phyloP scores from a whole-genome alignment of 2,888 invertebrate genomes.

The Tribolium freemani region DNA sequence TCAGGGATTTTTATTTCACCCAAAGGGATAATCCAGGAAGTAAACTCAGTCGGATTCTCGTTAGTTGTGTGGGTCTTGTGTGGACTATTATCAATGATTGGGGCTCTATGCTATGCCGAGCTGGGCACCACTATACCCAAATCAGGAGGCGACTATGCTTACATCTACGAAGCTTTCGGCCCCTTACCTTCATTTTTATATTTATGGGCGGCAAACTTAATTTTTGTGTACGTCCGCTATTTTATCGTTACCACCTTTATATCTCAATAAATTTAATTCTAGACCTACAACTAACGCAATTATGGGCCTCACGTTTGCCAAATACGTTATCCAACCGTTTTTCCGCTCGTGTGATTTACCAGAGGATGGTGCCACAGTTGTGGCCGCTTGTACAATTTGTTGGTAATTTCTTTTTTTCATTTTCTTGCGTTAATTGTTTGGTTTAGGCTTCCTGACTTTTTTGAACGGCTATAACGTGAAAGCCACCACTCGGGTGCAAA shows the following conservation, averaged over 20 bases:
- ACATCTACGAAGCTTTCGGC: slow-evolving; percentile 94
- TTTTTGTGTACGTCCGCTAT: slow-evolving; percentile 87
- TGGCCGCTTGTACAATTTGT: slow-evolving; percentile 88
- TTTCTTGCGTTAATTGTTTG: slow-evolving; percentile 42
- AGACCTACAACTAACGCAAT: slow-evolving; percentile 98
- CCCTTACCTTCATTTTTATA: slow-evolving; percentile 93
- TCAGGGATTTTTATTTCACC: slow-evolving; percentile 98
- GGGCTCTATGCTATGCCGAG: slow-evolving; percentile 97
- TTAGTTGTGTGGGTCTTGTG: slow-evolving; percentile 90
- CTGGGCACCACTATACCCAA: slow-evolving; percentile 89
- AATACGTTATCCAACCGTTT: slow-evolving; percentile 91
- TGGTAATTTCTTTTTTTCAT: slow-evolving; percentile 65
- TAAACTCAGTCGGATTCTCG: slow-evolving; percentile 91
- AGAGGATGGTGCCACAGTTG: slow-evolving; percentile 77
- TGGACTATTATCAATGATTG: slow-evolving; percentile 91
- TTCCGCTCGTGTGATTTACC: slow-evolving; percentile 84
- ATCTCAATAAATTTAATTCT: slow-evolving; percentile 57
- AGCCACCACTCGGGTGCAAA: slow-evolving; percentile 89
- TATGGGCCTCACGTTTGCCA: slow-evolving; percentile 94
- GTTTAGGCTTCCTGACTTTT: slow-evolving; percentile 86
- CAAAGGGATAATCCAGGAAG: slow-evolving; percentile 91
- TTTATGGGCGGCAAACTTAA: slow-evolving; percentile 96
- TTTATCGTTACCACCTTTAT: background rate
- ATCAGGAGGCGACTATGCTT: slow-evolving; percentile 98
- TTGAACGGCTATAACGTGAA: slow-evolving; percentile 91